Evolutionary conservation across 2,797 vertebrate genomes (phyloP).

Genomic region (Chiroxiphia lanceolata): DNA sequence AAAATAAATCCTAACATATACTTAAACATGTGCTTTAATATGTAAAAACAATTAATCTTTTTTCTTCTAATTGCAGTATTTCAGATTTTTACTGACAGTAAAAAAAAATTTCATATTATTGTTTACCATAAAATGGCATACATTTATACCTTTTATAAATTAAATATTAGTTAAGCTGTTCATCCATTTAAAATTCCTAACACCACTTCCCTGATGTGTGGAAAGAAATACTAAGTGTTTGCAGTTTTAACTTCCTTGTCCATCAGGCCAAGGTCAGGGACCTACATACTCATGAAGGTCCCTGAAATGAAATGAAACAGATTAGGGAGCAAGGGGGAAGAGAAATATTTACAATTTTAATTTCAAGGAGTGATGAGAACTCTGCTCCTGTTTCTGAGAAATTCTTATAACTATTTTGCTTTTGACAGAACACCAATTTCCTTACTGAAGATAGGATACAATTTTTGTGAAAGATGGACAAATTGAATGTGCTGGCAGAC

Average conservation of each 20-base stretch:
- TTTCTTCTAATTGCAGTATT: neutral
- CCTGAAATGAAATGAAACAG: neutral
- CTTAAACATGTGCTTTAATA: neutral
- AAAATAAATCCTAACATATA: neutral
- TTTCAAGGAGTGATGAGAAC: neutral
- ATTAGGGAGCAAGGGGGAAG: neutral
- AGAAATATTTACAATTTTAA: slow-evolving; percentile 4
- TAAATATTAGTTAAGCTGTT: neutral
- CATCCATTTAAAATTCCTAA: neutral
- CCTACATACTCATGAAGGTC: neutral
- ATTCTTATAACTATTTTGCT: neutral
- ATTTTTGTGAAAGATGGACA: slow-evolving; percentile 52
- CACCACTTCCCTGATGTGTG: neutral
- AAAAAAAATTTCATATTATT: neutral
- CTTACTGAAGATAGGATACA: slow-evolving; percentile 11
- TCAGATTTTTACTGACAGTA: neutral
- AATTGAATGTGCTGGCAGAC: slow-evolving; percentile 43
- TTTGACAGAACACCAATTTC: slow-evolving; percentile 17
- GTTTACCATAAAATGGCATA: neutral
- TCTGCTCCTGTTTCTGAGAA: slow-evolving; percentile 16
- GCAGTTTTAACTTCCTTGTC: neutral
- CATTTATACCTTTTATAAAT: neutral
- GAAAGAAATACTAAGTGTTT: neutral
- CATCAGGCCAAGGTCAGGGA: neutral
- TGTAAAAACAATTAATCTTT: neutral